Base-by-base conservation (phyloP, 2,888 invertebrate species). In the Diaperis boleti region DNA sequence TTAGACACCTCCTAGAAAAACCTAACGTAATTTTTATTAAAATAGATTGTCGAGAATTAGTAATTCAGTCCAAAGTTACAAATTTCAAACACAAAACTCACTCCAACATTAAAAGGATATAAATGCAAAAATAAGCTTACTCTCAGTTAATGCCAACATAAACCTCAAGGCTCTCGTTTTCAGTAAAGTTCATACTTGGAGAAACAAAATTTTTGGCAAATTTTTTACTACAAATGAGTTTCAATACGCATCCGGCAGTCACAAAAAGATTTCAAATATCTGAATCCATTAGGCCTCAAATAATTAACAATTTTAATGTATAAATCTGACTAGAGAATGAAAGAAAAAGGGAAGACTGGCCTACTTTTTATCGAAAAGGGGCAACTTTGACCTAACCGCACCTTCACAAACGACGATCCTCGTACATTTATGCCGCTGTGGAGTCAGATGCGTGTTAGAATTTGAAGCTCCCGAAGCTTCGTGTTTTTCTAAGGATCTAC, bases 341-440 rank as follows among this genome's bases (percentile, higher is more conserved):
- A n/a, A 52, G 52, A 64, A 62, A 61, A 54, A 52, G 65, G 70
- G 71, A 73, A 74, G 73, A 76, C 74, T 71, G 72, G 72, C 72
- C 73, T 73, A 73, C 63, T 88, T 86, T 77, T 89, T 92, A 81
- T 94, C 94, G 81, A 94, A 94, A 33, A 94, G 87, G 68, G 91
- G 92, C 77, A 94, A 85, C 81, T 94, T 94, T 52, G 92, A 93
- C 76, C 89, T 87, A 62, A 94, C 94, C 50, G 94, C 94, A 68
- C 94, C 94, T 77, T 94, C 94, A 81, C 94, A 94, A 26, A 94
- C 86, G 77, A 89, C 88, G 68, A 93, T 85, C 41, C 92, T 89
- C 68, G 59, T 83, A 72, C 86, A 85, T 64, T 86, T 83, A 68
- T 78, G 72, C 71, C 82, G 68, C 76, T 83, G 61, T 15, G 56